These are phyloP conservation scores for Drosophila merina DNA, from an alignment of 2,888 invertebrate species.

Conservation along the genomic window DNA sequence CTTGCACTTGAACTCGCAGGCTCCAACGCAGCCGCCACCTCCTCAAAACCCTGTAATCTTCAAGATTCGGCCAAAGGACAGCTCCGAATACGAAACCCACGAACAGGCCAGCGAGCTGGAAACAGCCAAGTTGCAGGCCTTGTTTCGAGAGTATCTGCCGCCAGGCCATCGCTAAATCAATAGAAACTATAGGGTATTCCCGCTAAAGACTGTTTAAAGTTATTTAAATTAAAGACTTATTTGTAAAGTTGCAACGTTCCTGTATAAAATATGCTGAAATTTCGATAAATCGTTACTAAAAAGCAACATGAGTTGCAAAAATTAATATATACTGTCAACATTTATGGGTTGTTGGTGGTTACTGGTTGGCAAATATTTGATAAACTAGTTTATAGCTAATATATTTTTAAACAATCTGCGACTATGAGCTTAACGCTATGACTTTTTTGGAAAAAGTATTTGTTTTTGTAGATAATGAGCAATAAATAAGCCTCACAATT, in stretches of 20 bases:
- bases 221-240: constrained; percentile 41
- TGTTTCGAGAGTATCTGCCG: constrained; percentile 66
- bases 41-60: constrained; percentile 54
- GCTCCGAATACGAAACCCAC: constrained; percentile 56
- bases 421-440: not conserved
- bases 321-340: not conserved
- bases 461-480: not conserved
- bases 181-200: constrained; percentile 23
- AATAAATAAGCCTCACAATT: not conserved
- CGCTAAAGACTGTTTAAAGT: constrained; percentile 68
- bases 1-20: constrained; percentile 36
- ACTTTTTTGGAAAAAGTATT: not conserved
- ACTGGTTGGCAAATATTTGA: constrained; percentile 2
- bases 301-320: not conserved
- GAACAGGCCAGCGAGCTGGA: constrained; percentile 61
- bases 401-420: not conserved
- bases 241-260: constrained; percentile 22
- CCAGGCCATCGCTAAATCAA: constrained; percentile 47
- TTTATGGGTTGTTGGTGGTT: not conserved
- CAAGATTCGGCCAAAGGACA: constrained; percentile 56
- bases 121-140: constrained; percentile 59
- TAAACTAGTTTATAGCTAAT: constrained; percentile 1
- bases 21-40: constrained; percentile 26
- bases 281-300: constrained; percentile 5
- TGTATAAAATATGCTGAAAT: not conserved